phyloP scores from a whole-genome alignment of 2,113 vertebrate genomes.

The Dasyurus viverrinus region DNA sequence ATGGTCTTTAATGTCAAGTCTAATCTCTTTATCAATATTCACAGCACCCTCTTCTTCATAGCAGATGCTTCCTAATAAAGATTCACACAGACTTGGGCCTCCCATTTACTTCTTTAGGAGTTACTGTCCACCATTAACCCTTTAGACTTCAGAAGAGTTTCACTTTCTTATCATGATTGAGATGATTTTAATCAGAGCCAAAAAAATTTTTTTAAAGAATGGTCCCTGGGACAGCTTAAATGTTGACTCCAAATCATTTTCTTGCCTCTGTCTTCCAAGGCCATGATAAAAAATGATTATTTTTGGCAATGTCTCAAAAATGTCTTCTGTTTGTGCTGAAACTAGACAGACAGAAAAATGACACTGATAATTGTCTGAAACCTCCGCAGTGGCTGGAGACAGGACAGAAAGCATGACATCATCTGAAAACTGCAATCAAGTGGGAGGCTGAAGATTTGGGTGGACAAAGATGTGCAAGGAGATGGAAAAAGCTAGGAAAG shows the following conservation, averaged over 20 bases:
- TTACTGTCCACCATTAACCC: not conserved
- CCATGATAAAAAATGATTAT: not conserved
- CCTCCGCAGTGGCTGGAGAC: not conserved
- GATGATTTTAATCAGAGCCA: not conserved
- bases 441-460: not conserved
- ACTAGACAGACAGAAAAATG: not conserved
- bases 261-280: constrained; percentile 10
- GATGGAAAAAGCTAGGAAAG: not conserved
- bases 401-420: not conserved
- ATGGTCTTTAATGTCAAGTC: not conserved
- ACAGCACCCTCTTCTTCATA: not conserved
- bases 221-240: not conserved
- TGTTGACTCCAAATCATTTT: not conserved
- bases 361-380: not conserved
- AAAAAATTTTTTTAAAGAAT: not conserved
- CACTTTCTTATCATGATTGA: not conserved
- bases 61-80: not conserved
- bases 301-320: constrained; percentile 25
- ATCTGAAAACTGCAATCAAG: not conserved
- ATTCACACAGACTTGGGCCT: not conserved
- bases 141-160: not conserved
- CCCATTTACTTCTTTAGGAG: not conserved
- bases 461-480: not conserved
- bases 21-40: not conserved
- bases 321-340: not conserved